These are phyloP conservation scores for Tetrapedia diversipes DNA, from an alignment of 2,888 invertebrate species.

Conservation along the genomic window DNA sequence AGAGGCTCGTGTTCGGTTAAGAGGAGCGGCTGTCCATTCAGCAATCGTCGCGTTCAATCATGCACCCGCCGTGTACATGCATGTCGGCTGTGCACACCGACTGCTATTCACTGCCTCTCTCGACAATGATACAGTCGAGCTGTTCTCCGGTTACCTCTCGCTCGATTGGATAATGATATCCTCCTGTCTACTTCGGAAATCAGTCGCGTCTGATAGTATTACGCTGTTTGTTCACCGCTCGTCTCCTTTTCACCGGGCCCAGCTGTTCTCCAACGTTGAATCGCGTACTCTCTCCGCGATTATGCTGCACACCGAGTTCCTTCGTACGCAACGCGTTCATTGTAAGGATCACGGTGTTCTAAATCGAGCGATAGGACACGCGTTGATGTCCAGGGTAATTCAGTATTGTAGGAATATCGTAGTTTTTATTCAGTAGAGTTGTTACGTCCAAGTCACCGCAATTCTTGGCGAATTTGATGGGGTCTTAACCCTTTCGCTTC, in stretches of 20 bases:
- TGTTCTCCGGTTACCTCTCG: slow-evolving; percentile 33
- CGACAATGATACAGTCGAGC: slow-evolving; percentile 63
- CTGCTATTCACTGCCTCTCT: slow-evolving; percentile 51
- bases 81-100: slow-evolving; percentile 30
- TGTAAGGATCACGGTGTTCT: too few species aligned
- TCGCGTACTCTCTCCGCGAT: too few species aligned
- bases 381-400: too few species aligned
- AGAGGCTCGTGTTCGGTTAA: slow-evolving; percentile 40
- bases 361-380: too few species aligned
- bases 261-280: too few species aligned
- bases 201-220: slow-evolving; percentile 50
- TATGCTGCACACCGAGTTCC: too few species aligned
- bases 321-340: too few species aligned
- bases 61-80: slow-evolving; percentile 37
- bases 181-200: slow-evolving; percentile 61
- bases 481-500: too few species aligned
- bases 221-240: slow-evolving; percentile 40
- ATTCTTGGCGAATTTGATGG: too few species aligned
- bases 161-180: slow-evolving; percentile 69
- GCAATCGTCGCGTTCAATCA: slow-evolving; percentile 66
- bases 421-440: too few species aligned
- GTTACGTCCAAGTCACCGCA: too few species aligned
- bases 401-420: too few species aligned
- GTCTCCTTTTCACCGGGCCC: slow-evolving; percentile 23
- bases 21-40: slow-evolving; percentile 26